Evolutionary conservation across 2,797 vertebrate species (phyloP), one percentile per base, ranked within the genome.

Genomic region (Coregonus suidteri): DNA sequence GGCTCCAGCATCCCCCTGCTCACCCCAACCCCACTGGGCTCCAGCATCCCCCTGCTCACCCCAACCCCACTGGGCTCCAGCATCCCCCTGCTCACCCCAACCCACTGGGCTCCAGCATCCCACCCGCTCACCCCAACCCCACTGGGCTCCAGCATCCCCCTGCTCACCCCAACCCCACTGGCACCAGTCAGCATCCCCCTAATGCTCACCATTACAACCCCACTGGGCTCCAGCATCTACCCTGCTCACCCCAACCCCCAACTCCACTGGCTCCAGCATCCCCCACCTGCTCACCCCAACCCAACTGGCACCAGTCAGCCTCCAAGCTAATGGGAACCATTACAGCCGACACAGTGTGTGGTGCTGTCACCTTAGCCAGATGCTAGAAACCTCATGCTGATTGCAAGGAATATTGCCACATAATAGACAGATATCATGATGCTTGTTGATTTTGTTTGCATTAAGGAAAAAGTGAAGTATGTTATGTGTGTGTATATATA

Each of bases 281-380:
- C 18, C 54, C 54, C n/a, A n/a, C n/a, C 54, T 56, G 5, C 6
- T n/a, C 54, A 16, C 15, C 54, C 68, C n/a, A 20, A 20, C 68
- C 68, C 37, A 41, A 47, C 56, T 59, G 56, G 25, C 53, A 16
- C 53, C 53, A 54, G 1, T 16, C 15, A 4, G 14, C 53, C 53
- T 34, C 31, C 31, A 34, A 34, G 65, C 65, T 67, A 67, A 67
- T 67, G 30, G 65, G 34, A 67, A 67, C 31, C 65, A 31, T 67
- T 67, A 34, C 31, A 67, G 65, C 65, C 34, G 65, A 67, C 65
- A 16, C 65, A 67, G 65, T 67, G 64, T 65, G 31, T 67, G 65
- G 65, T 67, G 31, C 14, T 67, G 31, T 31, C 30, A 67, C 25
- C 25, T 30, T 34, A 30, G 65, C 65, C 65, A 67, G 31, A 67